These are phyloP conservation scores for Siniperca scherzeri DNA, from an alignment of 2,797 vertebrate species.

Conservation along the genomic window DNA sequence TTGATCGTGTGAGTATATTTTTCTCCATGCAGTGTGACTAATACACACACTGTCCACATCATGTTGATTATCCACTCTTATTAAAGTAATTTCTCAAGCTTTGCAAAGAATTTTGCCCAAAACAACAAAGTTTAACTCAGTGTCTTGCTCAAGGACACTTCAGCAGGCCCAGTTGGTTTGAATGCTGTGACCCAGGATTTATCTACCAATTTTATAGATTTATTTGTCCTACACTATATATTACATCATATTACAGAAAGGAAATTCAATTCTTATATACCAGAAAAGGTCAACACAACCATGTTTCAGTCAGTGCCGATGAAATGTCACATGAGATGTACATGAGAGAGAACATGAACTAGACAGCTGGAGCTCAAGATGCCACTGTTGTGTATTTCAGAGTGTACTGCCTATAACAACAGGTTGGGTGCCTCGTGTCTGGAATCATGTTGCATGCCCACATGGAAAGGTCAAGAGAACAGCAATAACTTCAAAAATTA, in stretches of 20 bases:
- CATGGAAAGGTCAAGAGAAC: slow-evolving; percentile 59
- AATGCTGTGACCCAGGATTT: background rate
- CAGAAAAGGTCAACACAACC: slow-evolving; percentile 51
- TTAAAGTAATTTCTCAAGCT: background rate
- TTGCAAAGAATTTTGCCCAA: background rate
- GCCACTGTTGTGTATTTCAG: slow-evolving; percentile 18
- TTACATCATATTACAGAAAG: slow-evolving; percentile 8
- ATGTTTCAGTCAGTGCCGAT: slow-evolving; percentile 1
- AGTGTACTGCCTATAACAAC: slow-evolving; percentile 1
- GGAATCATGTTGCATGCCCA: slow-evolving; percentile 22
- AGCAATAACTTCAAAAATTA: slow-evolving; percentile 53
- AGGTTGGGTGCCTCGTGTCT: background rate
- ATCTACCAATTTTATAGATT: background rate
- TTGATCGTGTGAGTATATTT: background rate
- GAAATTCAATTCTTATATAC: slow-evolving; percentile 39
- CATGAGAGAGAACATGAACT: slow-evolving; percentile 12
- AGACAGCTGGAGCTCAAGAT: slow-evolving; percentile 6
- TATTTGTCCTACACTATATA: background rate
- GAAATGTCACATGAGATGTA: slow-evolving; percentile 53
- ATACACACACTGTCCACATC: background rate
- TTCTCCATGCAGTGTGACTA: background rate
- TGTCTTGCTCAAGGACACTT: background rate
- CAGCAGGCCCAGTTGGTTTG: background rate
- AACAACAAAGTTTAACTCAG: background rate
- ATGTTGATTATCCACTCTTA: background rate